Base-by-base conservation (phyloP, 2,888 invertebrate species). In the Tridacna crocea region DNA sequence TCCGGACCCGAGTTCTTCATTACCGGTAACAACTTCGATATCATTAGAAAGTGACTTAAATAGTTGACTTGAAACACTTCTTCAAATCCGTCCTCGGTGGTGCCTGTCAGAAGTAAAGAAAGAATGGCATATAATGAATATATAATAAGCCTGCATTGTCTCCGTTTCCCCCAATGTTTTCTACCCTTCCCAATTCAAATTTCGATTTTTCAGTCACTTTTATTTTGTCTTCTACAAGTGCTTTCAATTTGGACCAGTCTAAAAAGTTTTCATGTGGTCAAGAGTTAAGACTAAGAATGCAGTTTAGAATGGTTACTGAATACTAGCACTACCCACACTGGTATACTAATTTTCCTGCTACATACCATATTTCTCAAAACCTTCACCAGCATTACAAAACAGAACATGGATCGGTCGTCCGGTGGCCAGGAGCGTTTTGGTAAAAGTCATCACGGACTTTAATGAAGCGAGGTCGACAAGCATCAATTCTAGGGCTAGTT, bases 11-110 rank as follows among this genome's bases (percentile, higher is more conserved):
- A 89, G 55, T 55, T 24, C 75, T 83, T 83, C 88, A 91, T 88
- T 0, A 83, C 72, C 0, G 87, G 87, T 48, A 91, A 63, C 17
- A 91, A 76, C 70, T 89, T 88, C 24, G 88, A 85, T 19, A 83
- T 79, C 8, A 91, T 72, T 12, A 91, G 75, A 79, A 89, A 90
- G 47, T 91, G 90, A 17, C 89, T 80, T 12, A 91, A 75, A 72
- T 91, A 90, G 77, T 91, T 91, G 11, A 90, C 88, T 86, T 90
- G 79, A 26, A 90, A 77, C 65, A 83, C 74, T 36, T 72, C 55
- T 77, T 90, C 89, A 66, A 81, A 80, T 1, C 87, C 86, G 72
- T 89, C 88, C 22, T 78, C 82, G 4, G 89, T 88, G 70, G 82
- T 82, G 24, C 51, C 88, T 88, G 82, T 26, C 80, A 79, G 58